Base-by-base conservation (phyloP, 2,888 invertebrate genomes). In the Lasioglossum morio region DNA sequence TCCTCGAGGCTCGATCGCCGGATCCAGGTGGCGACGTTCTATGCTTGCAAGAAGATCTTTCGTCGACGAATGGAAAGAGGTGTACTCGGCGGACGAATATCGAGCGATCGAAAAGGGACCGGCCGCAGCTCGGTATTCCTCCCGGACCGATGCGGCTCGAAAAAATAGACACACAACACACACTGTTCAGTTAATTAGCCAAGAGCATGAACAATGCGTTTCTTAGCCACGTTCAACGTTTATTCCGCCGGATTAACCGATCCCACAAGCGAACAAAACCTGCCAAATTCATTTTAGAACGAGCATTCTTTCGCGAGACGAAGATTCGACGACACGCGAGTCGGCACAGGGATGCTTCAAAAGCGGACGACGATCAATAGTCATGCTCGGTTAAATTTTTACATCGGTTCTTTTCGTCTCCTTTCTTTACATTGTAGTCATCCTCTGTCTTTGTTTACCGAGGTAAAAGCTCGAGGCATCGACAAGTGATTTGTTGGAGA, bases 61-160 rank as follows among this genome's bases (percentile, higher is more conserved):
- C 66, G 80, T 84, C 78, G 84, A 75, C 74, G 70, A 87, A 70
- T 46, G 72, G 70, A 76, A 73, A 63, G 46, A 53, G 40, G 74
- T 53, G 46, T 72, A 66, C 46, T 46, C 43, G 57, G 5, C 40
- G 60, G 79, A 81, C 48, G 81, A 85, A 72, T 81, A 72, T 88
- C 80, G 86, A 86, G 75, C 73, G 53, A 43, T 70, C 63, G 70
- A 70, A 37, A 19, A 48, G 70, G 69, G 69, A 37, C 69, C 53
- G 57, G 53, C 27, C 40, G 37, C n/a, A 19, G 69, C 82, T 88
- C 82, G 86, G 82, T 82, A 78, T 76, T 89, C 79, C 23, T 81
- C 82, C 73, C 70, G 48, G 30, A 60, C 43, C 75, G 77, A 72
- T 73, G 46, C 30, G 7, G 77, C 77, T 57, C 60, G 73, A 81